A percentile compares a stretch with the other conserved stretches of the same genome.
phyloP scores from a whole-genome alignment of 1,140 invertebrate species.

The Gryllus bimaculatus region DNA sequence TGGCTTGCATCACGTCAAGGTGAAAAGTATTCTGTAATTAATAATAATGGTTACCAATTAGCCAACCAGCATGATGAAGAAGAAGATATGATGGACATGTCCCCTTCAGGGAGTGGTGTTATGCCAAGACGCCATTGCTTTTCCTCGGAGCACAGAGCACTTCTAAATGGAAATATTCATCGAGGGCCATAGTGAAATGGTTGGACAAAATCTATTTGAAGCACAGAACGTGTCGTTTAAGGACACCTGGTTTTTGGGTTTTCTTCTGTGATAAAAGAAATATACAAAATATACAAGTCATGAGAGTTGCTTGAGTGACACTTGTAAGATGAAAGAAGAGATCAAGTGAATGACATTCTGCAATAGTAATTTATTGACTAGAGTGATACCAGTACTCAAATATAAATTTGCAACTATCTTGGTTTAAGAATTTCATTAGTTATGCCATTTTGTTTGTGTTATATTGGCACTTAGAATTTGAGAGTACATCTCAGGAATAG shows the following conservation, averaged over 20 bases:
- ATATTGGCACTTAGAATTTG: too few species aligned
- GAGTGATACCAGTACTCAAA: neutral
- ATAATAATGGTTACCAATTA: slow-evolving; percentile 27
- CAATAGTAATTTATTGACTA: neutral
- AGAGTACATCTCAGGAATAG: too few species aligned
- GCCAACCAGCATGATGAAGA: slow-evolving; percentile 29
- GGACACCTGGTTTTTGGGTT: neutral
- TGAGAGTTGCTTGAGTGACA: neutral
- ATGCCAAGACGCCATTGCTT: slow-evolving; percentile 7
- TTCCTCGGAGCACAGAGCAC: slow-evolving; percentile 13
- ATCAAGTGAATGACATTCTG: neutral
- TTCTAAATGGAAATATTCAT: slow-evolving; percentile 14
- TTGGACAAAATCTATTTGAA: neutral
- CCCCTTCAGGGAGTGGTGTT: slow-evolving; percentile 14
- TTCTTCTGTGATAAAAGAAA: neutral
- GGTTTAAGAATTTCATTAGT: too few species aligned
- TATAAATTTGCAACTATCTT: neutral
- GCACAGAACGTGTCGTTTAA: neutral
- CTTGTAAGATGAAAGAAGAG: neutral
- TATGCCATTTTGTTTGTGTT: too few species aligned
- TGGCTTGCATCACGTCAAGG: slow-evolving; percentile 19
- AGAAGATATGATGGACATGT: slow-evolving; percentile 25
- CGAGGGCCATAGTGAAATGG: slow-evolving; percentile 1
- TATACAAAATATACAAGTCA: neutral
- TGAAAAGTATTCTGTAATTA: slow-evolving; percentile 21